phyloP scores from a whole-genome alignment of 2,888 invertebrate species.

The Coelogynopora nodosa region DNA sequence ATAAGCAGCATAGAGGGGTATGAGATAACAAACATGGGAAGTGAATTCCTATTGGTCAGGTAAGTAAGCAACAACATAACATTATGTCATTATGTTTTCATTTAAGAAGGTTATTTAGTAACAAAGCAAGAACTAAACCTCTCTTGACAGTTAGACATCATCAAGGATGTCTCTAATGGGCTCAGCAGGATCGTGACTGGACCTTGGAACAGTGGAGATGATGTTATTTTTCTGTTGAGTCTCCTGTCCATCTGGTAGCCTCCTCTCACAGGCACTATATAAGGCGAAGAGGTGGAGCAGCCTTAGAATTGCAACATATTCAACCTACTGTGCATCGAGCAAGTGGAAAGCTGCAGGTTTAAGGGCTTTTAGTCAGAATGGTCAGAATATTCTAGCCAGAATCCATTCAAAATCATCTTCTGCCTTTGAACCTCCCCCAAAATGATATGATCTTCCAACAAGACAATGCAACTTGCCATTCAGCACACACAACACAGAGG shows the following conservation, averaged over 20 bases:
- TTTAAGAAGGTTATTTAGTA: background rate
- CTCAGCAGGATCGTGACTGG: background rate
- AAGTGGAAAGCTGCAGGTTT: background rate
- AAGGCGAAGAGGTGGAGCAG: background rate
- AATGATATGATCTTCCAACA: background rate
- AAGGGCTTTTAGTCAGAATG: background rate
- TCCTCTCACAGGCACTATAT: background rate
- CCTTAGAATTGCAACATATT: background rate
- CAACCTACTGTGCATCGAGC: background rate
- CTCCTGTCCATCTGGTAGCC: background rate
- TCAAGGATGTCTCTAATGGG: background rate
- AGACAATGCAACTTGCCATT: background rate
- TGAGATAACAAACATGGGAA: no score
- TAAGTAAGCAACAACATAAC: background rate
- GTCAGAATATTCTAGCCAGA: background rate
- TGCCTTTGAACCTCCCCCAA: background rate
- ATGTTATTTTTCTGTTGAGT: background rate
- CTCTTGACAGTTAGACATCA: background rate
- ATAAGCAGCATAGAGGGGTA: no score
- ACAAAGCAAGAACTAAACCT: background rate
- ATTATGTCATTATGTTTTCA: background rate
- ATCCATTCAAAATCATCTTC: background rate
- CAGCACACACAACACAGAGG: background rate
- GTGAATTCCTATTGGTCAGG: background rate
- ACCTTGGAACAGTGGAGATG: background rate